A percentile compares a stretch with the other conserved stretches of the same genome.
phyloP scores from a whole-genome alignment of 30 jellyfish, hydroid and myxozoan species.

The Turritopsis dohrnii region DNA sequence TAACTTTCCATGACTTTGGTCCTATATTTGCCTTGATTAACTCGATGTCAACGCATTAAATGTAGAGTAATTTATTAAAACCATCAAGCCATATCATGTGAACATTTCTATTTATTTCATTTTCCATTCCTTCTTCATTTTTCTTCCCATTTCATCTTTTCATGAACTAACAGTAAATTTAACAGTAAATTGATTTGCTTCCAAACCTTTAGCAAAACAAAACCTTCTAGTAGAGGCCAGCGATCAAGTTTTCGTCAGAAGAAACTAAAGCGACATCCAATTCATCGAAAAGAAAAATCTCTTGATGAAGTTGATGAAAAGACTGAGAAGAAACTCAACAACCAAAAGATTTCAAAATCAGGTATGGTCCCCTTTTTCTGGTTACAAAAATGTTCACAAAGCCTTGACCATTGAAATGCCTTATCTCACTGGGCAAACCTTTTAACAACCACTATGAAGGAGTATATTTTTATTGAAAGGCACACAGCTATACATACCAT shows the following conservation, averaged over 20 bases:
- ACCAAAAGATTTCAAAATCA: not conserved
- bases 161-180: too few relatives aligned
- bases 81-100: not conserved
- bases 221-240: not conserved
- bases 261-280: conserved; percentile 4
- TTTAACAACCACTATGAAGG: too few relatives aligned
- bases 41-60: not conserved
- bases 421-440: too few relatives aligned
- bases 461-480: too few relatives aligned
- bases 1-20: not conserved
- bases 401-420: too few relatives aligned
- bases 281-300: not conserved
- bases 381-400: too few relatives aligned
- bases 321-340: not conserved
- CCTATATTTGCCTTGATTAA: not conserved
- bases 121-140: not conserved
- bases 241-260: not conserved
- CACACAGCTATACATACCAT: too few relatives aligned
- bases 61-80: not conserved
- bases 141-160: not conserved
- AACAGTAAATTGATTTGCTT: too few relatives aligned
- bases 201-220: not conserved
- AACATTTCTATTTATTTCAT: not conserved
- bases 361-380: too few relatives aligned
- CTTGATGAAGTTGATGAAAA: not conserved